Conservation (phyloP, 1,140 invertebrate species). For the Paramacrobiotus metropolitanus region DNA sequence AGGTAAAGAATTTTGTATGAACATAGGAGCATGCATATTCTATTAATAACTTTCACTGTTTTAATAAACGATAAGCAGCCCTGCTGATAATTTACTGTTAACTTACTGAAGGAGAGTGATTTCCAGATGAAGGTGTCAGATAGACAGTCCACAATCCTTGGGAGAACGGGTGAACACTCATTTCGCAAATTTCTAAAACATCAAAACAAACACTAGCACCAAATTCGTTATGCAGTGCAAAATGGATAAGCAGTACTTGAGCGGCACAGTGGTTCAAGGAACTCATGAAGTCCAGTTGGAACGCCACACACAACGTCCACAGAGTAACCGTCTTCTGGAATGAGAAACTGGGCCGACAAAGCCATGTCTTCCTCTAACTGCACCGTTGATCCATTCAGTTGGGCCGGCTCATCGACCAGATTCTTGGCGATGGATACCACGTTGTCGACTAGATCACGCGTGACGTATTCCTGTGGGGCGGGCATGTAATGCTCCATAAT, state of each 20-base stretch:
- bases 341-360: slow-evolving; percentile 60
- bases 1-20: no score
- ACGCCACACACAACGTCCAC: slow-evolving; percentile 81
- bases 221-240: no score
- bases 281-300: slow-evolving; percentile 72
- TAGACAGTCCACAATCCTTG: slow-evolving; percentile 84
- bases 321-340: slow-evolving; percentile 93
- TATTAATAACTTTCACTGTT: no score
- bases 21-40: no score
- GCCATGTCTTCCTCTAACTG: slow-evolving; percentile 51
- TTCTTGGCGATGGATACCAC: slow-evolving; percentile 56
- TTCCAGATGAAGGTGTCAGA: slow-evolving; percentile 30
- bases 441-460: slow-evolving; percentile 37
- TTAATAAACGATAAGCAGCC: slow-evolving; percentile 7
- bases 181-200: slow-evolving; percentile 42
- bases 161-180: slow-evolving; percentile 65
- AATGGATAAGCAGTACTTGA: no score
- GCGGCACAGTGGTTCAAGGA: slow-evolving; percentile 59
- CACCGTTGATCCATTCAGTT: slow-evolving; percentile 66
- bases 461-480: slow-evolving; percentile 31
- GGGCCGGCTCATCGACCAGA: slow-evolving; percentile 68
- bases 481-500: slow-evolving; percentile 59
- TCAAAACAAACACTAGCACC: not conserved
- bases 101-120: not conserved
- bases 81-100: slow-evolving; percentile 14